Evolutionary conservation across 2,113 vertebrate species (phyloP), one percentile per base, ranked within the genome.

Genomic region (Aythya baeri): DNA sequence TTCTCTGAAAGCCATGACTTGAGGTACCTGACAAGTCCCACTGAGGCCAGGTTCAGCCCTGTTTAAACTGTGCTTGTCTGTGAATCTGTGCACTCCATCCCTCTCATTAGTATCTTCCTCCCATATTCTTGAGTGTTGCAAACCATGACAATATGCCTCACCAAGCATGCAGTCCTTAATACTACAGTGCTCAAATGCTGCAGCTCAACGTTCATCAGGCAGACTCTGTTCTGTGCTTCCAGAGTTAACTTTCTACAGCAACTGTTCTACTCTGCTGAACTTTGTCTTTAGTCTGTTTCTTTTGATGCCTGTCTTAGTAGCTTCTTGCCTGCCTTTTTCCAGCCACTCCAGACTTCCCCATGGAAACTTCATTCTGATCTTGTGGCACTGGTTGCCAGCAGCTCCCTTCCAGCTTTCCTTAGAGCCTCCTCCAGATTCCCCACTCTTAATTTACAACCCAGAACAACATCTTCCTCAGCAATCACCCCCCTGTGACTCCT

Each of bases 71-170:
- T 52, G 38, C 2, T 8, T 88, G 55, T 52, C 32, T 27, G 4
- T 36, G 44, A 59, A 17, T n/a, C 32, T 58, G 11, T 36, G 44
- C 8, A 77, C 41, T 34, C 8, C 50, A 55, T 12, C 4, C 6
- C 11, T 57, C 34, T 43, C 36, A 11, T 62, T 5, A 70, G 8
- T 29, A 52, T 8, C 27, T 25, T 83, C 9, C 15, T 78, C 34
- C 38, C 15, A 4, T 5, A 3, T 27, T 36, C 3, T 0, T 46
- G 62, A 58, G 6, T 14, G n/a, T 25, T 25, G 43, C 15, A 16
- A 41, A 6, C 25, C n/a, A 11, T 59, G 31, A 2, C 22, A 27
- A 52, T 29, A 21, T 3, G 13, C 25, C 31, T 67, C 41, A 8
- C 52, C 36, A 84, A 46, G n/a, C 7, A 0, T 1, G 17, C 11